phyloP scores from a whole-genome alignment of 2,888 invertebrate species.

The Drosophila paracracens region DNA sequence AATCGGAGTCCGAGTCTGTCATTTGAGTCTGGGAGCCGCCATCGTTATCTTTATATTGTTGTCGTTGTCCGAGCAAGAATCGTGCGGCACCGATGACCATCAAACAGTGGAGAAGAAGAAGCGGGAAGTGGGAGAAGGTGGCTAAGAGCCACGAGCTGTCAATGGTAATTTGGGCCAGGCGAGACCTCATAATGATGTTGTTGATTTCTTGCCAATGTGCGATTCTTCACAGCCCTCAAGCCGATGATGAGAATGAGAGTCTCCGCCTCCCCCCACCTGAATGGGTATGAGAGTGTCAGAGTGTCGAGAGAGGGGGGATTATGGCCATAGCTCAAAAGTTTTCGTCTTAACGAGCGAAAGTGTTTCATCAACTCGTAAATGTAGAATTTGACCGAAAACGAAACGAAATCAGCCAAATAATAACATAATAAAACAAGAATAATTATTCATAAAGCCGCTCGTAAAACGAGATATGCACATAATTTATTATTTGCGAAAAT shows the following conservation, averaged over 20 bases:
- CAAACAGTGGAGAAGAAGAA: conserved; percentile 1
- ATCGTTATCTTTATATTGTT: conserved; percentile 21
- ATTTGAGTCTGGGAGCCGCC: conserved; percentile 37
- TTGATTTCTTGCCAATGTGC: conserved; percentile 69
- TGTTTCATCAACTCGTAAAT: conserved; percentile 69
- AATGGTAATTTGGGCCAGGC: conserved; percentile 66
- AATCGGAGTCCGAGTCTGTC: conserved; percentile 39
- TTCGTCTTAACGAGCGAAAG: conserved; percentile 72
- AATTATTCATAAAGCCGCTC: conserved; percentile 33
- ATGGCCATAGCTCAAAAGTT: conserved; percentile 24
- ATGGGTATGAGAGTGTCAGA: neutral
- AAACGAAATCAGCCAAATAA: conserved; percentile 65
- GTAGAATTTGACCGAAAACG: conserved; percentile 63
- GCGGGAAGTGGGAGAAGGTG: neutral
- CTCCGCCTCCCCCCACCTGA: neutral
- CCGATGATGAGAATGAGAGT: conserved; percentile 18
- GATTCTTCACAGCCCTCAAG: conserved; percentile 44
- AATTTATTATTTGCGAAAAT: conserved; percentile 56
- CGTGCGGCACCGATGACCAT: conserved; percentile 75
- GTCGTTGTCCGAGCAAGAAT: conserved; percentile 39
- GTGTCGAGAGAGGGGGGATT: neutral
- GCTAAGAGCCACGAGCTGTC: conserved; percentile 44
- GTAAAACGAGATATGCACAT: conserved; percentile 65
- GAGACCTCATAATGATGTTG: conserved; percentile 49
- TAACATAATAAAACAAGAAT: conserved; percentile 20